Evolutionary conservation across 2,888 invertebrate genomes (phyloP).

Genomic region (Sarcophaga caerulescens): DNA sequence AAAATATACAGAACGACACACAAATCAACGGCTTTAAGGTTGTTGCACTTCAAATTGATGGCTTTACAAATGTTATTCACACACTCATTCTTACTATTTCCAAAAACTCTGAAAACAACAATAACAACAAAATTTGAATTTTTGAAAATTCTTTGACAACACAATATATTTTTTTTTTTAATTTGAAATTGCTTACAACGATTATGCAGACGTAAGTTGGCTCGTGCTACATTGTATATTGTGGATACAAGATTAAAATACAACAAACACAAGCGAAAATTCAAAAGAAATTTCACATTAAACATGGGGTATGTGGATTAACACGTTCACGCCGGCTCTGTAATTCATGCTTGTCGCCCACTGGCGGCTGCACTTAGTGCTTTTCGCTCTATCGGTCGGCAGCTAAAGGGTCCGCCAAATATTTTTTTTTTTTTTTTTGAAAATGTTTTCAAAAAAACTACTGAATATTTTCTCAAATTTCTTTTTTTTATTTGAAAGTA

Average conservation of each 20-base stretch:
- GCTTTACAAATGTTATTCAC: conserved; percentile 57
- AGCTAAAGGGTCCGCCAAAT: no score
- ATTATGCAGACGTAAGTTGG: not conserved
- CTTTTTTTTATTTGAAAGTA: no score
- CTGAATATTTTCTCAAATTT: no score
- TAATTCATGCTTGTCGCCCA: no score
- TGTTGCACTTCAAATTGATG: conserved; percentile 66
- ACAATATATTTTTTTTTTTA: not conserved
- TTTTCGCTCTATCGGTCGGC: no score
- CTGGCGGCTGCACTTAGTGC: no score
- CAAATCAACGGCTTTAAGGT: conserved; percentile 66
- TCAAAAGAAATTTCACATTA: no score
- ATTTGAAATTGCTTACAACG: not conserved
- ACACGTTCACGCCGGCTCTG: no score
- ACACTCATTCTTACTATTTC: conserved; percentile 8
- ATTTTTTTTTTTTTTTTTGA: no score
- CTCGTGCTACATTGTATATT: conserved; percentile 52
- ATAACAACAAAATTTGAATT: no score
- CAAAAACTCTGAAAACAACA: not conserved
- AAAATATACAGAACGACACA: conserved; percentile 39
- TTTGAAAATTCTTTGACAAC: no score
- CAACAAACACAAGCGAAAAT: not conserved
- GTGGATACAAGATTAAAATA: conserved; percentile 5
- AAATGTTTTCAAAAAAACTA: no score
- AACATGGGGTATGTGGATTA: not conserved